These are phyloP conservation scores for Odontocerum albicorne DNA, from an alignment of 2,888 invertebrate species.

Conservation along the genomic window DNA sequence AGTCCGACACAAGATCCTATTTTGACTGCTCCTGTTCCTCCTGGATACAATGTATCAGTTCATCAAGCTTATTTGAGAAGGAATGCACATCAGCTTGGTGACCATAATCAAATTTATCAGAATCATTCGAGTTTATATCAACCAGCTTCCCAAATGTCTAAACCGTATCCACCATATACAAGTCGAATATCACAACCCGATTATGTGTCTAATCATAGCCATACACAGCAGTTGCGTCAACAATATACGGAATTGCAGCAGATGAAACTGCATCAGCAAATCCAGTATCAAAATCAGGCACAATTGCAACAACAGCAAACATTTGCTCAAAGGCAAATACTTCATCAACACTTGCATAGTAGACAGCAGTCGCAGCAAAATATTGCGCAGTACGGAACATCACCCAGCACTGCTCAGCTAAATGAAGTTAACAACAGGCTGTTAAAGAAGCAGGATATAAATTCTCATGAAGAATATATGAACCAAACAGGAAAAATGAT, in stretches of 20 bases:
- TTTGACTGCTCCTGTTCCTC: conserved; percentile 45
- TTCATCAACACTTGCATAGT: conserved; percentile 62
- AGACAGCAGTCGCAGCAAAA: conserved; percentile 34
- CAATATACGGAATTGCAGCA: conserved; percentile 67
- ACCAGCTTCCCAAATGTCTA: conserved; percentile 42
- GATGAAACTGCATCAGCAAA: conserved; percentile 64
- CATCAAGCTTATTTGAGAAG: conserved; percentile 59
- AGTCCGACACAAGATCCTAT: conserved; percentile 38
- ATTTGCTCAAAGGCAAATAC: conserved; percentile 62
- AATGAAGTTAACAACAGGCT: conserved; percentile 39
- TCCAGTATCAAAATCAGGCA: conserved; percentile 65
- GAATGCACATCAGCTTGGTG: conserved; percentile 47
- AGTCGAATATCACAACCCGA: conserved; percentile 45
- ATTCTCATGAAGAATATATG: conserved; percentile 16
- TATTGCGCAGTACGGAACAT: conserved; percentile 42
- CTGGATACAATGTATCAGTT: conserved; percentile 60
- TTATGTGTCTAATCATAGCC: conserved; percentile 49
- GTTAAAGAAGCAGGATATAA: conserved; percentile 35
- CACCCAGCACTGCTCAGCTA: conserved; percentile 37
- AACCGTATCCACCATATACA: conserved; percentile 53
- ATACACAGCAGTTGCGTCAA: conserved; percentile 60
- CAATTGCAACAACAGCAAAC: conserved; percentile 65
- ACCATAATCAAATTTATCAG: conserved; percentile 58
- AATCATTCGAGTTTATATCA: conserved; percentile 56
- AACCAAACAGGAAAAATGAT: conserved; percentile 1